phyloP scores from a whole-genome alignment of 2,888 invertebrate genomes.

The Ephialtes manifestator region DNA sequence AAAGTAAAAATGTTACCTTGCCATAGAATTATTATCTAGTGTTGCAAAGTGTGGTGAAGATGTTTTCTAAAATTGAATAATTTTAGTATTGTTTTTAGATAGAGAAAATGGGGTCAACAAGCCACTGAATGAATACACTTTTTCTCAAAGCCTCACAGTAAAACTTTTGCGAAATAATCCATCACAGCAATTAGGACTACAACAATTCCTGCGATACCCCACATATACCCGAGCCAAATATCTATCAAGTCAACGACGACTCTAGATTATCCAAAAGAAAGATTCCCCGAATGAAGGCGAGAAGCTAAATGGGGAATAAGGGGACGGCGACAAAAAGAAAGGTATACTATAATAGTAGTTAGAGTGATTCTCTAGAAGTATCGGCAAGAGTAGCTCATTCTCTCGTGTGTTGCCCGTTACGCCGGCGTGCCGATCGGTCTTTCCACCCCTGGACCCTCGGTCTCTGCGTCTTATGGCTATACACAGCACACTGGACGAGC shows the following conservation, averaged over 20 bases:
- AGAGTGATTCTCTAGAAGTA: slow-evolving; percentile 19
- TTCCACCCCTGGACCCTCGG: slow-evolving; percentile 71
- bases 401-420: slow-evolving; percentile 72
- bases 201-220: slow-evolving; percentile 2
- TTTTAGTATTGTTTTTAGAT: too few species aligned
- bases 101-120: background rate
- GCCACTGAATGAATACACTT: background rate
- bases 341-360: slow-evolving; percentile 46
- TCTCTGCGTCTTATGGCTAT: slow-evolving; percentile 44
- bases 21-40: too few species aligned
- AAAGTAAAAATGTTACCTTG: too few species aligned
- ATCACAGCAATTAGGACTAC: slow-evolving; percentile 47
- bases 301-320: slow-evolving; percentile 59
- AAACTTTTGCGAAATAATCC: slow-evolving; percentile 28
- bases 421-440: slow-evolving; percentile 72
- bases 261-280: slow-evolving; percentile 6
- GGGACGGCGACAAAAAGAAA: slow-evolving; percentile 12
- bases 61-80: too few species aligned
- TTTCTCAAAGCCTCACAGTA: background rate
- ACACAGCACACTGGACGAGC: slow-evolving; percentile 33
- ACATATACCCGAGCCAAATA: slow-evolving; percentile 17
- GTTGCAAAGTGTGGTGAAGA: too few species aligned
- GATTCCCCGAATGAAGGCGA: slow-evolving; percentile 22
- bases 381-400: slow-evolving; percentile 56
- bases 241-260: background rate